Conservation (phyloP, 2,113 vertebrate genomes). For the Petromus typicus region DNA sequence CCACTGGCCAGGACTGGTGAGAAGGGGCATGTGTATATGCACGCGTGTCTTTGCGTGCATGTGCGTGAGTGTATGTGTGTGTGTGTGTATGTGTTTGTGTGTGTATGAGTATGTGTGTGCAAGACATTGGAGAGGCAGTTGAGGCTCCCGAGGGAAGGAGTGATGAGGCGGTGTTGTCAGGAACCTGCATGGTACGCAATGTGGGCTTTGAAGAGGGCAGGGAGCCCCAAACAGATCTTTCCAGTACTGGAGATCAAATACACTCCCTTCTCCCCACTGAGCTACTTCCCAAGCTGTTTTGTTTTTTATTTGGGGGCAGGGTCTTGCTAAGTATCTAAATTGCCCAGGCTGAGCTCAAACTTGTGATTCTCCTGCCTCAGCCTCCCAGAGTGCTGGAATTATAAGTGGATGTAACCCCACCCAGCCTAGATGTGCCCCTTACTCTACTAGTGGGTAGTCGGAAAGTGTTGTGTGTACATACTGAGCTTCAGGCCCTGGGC, state of each 20-base stretch:
- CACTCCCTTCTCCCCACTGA: neutral
- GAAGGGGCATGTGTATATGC: too few relatives aligned
- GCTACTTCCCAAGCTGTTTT: neutral
- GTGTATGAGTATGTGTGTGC: too few relatives aligned
- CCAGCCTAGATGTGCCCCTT: neutral
- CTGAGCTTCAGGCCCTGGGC: neutral
- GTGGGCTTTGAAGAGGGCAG: neutral
- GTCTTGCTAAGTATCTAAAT: neutral
- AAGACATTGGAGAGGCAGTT: accelerated
- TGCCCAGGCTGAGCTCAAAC: neutral
- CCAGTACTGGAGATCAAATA: neutral
- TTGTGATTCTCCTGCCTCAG: neutral
- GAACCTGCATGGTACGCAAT: too few relatives aligned
- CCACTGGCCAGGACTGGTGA: neutral
- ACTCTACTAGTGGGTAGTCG: neutral
- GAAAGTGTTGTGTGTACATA: too few relatives aligned
- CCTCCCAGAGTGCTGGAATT: neutral
- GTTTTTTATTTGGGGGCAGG: neutral
- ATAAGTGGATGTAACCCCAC: neutral
- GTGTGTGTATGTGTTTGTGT: too few relatives aligned
- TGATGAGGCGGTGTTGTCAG: accelerated
- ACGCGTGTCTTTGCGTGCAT: too few relatives aligned
- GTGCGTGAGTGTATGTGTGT: too few relatives aligned
- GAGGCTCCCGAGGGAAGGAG: neutral
- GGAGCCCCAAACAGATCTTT: neutral